Percentiles rank a stretch among this genome's conserved stretches.
Conservation (phyloP, 1,140 invertebrate species). For the Sinella curviseta region DNA sequence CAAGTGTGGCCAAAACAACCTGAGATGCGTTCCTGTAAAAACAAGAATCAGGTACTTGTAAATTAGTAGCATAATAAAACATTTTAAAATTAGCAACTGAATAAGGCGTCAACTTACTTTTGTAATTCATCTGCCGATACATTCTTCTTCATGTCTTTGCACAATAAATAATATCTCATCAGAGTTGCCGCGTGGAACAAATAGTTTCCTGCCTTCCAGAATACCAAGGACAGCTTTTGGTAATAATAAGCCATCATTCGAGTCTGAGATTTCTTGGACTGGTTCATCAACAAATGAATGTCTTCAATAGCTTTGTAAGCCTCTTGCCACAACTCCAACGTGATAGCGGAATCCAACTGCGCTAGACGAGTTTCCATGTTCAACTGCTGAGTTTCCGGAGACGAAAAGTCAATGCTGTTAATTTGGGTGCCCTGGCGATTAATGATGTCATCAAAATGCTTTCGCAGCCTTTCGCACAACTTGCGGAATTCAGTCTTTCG, state of each 20-base stretch:
- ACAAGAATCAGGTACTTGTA: too few species aligned
- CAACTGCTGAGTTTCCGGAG: slow-evolving; percentile 92
- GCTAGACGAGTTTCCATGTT: slow-evolving; percentile 94
- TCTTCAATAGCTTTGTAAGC: slow-evolving; percentile 98
- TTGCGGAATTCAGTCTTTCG: slow-evolving; percentile 98
- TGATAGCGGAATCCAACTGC: slow-evolving; percentile 92
- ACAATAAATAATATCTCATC: slow-evolving; percentile 89
- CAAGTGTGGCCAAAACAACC: slow-evolving; percentile 86
- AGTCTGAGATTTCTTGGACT: slow-evolving; percentile 93
- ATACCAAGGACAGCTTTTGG: slow-evolving; percentile 94
- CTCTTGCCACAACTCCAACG: slow-evolving; percentile 99
- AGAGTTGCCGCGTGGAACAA: slow-evolving; percentile 97
- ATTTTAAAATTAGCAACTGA: too few species aligned
- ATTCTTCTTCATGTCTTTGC: slow-evolving; percentile 95
- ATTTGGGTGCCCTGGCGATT: slow-evolving; percentile 75
- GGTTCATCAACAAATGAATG: slow-evolving; percentile 92
- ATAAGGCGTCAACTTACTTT: slow-evolving; percentile 63
- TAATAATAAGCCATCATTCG: slow-evolving; percentile 98
- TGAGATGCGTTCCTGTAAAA: slow-evolving; percentile 80
- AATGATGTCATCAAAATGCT: slow-evolving; percentile 92
- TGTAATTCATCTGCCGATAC: slow-evolving; percentile 87
- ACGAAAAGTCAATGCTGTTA: slow-evolving; percentile 83
- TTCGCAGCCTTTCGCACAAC: slow-evolving; percentile 91
- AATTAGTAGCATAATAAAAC: too few species aligned
- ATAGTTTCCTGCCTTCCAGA: slow-evolving; percentile 98